phyloP scores from a whole-genome alignment of 2,888 invertebrate species.

The Tipula unca region DNA sequence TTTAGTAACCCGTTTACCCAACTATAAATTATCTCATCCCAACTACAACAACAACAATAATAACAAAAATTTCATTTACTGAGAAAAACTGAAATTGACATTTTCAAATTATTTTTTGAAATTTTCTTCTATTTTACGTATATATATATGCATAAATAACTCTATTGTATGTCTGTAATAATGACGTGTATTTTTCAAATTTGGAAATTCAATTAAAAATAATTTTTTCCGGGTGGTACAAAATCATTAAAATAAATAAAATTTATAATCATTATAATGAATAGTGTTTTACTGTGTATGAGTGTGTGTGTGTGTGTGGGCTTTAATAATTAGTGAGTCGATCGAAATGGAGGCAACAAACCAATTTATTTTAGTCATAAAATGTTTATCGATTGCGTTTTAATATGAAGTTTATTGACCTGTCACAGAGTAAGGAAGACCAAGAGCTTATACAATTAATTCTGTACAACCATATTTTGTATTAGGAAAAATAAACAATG shows the following conservation, averaged over 20 bases:
- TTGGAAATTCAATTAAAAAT: not conserved
- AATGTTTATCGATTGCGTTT: no score
- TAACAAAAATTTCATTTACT: not conserved
- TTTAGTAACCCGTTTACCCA: not conserved
- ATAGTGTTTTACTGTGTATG: no score
- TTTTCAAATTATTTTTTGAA: not conserved
- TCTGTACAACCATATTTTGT: no score
- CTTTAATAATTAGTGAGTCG: not conserved
- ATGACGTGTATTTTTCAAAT: not conserved
- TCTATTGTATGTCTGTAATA: not conserved
- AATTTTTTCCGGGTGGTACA: not conserved
- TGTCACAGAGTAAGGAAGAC: no score
- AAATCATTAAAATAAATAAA: no score
- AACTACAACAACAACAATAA: not conserved
- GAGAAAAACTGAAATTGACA: not conserved
- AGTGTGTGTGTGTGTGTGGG: not conserved
- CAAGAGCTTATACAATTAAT: no score
- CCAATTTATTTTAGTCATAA: not conserved
- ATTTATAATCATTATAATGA: no score
- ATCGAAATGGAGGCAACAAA: not conserved
- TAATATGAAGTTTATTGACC: no score
- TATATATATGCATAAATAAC: not conserved
- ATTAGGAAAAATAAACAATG: no score
- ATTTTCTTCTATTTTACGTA: not conserved
- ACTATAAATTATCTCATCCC: not conserved